Evolutionary conservation across 2,113 vertebrate species (phyloP).

Genomic region (Stegastes partitus): DNA sequence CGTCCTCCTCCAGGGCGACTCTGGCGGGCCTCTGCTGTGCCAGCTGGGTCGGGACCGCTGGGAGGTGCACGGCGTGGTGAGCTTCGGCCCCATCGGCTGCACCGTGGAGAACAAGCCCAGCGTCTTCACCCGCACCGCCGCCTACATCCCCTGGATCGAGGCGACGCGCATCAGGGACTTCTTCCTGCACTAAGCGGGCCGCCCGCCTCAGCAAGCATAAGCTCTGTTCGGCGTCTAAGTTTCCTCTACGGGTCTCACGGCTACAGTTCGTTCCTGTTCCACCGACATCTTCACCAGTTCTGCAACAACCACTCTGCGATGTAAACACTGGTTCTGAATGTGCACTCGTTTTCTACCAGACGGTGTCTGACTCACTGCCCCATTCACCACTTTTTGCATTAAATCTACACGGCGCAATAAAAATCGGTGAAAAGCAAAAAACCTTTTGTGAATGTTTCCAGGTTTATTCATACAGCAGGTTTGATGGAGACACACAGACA

Average conservation of each 20-base stretch:
- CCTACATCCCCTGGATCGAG: conserved; percentile 90
- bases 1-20: conserved; percentile 82
- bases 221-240: conserved; percentile 34
- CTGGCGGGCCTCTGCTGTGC: conserved; percentile 88
- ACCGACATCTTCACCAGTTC: not conserved
- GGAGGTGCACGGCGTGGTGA: conserved; percentile 91
- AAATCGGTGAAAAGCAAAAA: conserved; percentile 46
- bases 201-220: conserved; percentile 28
- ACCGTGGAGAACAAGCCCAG: conserved; percentile 90
- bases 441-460: not conserved
- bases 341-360: conserved; percentile 26
- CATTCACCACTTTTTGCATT: conserved; percentile 11
- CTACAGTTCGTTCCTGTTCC: conserved; percentile 1
- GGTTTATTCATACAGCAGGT: not conserved
- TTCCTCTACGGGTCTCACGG: too few relatives aligned
- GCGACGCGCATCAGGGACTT: conserved; percentile 88
- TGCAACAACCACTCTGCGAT: not conserved
- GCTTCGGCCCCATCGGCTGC: conserved; percentile 90
- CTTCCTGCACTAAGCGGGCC: conserved; percentile 83
- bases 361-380: too few relatives aligned
- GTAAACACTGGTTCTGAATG: conserved; percentile 49
- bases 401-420: conserved; percentile 52
- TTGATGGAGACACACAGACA: conserved; percentile 42
- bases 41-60: conserved; percentile 84
- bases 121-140: conserved; percentile 87